phyloP scores from a whole-genome alignment of 1,140 invertebrate genomes.

The Myzus persicae region DNA sequence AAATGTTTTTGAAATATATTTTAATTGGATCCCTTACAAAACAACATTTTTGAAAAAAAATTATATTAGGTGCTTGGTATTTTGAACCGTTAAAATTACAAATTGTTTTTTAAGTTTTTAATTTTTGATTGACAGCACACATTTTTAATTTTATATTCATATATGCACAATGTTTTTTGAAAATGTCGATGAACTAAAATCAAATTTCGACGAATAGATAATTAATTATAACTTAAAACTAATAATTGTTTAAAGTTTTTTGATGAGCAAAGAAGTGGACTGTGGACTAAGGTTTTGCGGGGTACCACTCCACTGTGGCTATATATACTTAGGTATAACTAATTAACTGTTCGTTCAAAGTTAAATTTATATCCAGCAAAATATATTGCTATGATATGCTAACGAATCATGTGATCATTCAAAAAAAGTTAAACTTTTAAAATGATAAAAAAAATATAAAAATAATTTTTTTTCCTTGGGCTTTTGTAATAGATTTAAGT shows the following conservation, averaged over 20 bases:
- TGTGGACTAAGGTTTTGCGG: not conserved
- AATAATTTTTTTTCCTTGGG: not conserved
- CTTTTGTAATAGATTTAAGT: not conserved
- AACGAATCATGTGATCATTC: not conserved
- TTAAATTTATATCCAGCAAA: not conserved
- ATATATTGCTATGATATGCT: not conserved
- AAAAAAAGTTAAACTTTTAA: not conserved
- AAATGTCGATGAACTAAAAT: not conserved
- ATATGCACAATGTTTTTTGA: not conserved
- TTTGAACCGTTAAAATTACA: no score
- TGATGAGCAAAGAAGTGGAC: not conserved
- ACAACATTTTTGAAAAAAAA: no score
- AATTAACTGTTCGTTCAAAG: not conserved
- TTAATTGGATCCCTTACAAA: no score
- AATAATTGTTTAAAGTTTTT: not conserved
- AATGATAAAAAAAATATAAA: not conserved
- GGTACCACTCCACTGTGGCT: not conserved
- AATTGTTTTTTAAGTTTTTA: not conserved
- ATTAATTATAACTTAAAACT: not conserved
- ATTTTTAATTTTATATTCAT: not conserved
- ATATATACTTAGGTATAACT: not conserved
- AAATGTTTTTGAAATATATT: no score
- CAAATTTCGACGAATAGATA: not conserved
- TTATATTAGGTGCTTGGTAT: no score
- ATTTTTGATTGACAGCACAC: not conserved